Evolutionary conservation across 2,113 vertebrate genomes (phyloP).

Genomic region (Chlorodrepanis virens): DNA sequence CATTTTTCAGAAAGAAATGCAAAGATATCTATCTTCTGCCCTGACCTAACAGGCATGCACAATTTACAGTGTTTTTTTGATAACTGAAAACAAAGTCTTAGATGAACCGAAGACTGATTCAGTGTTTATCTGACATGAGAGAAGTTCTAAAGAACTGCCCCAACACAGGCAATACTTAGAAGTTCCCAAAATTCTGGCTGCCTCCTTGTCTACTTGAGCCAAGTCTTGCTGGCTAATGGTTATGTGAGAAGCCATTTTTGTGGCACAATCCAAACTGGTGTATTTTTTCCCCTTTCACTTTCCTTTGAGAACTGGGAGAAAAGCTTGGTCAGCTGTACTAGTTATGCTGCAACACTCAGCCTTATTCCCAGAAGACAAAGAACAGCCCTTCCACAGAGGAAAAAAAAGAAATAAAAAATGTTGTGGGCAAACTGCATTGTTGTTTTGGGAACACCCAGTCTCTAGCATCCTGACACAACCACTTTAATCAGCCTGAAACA

Average conservation of each 20-base stretch:
- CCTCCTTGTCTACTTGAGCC: neutral
- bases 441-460: slow-evolving; percentile 1
- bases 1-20: neutral
- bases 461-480: neutral
- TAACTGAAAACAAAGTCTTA: neutral
- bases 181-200: slow-evolving; percentile 33
- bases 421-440: neutral
- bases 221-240: neutral
- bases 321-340: slow-evolving; percentile 46
- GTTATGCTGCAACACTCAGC: neutral
- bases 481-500: slow-evolving; percentile 26
- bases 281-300: slow-evolving; percentile 7
- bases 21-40: neutral
- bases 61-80: neutral
- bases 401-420: neutral
- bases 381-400: neutral
- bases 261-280: neutral
- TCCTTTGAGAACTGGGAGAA: slow-evolving; percentile 7
- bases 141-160: neutral
- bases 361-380: neutral
- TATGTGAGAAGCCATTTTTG: neutral
- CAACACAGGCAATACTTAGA: neutral
- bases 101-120: slow-evolving; percentile 7
- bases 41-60: neutral
- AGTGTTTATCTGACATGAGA: slow-evolving; percentile 12